phyloP scores from a whole-genome alignment of 1,140 invertebrate genomes.

The Gyrodactylus salaris region DNA sequence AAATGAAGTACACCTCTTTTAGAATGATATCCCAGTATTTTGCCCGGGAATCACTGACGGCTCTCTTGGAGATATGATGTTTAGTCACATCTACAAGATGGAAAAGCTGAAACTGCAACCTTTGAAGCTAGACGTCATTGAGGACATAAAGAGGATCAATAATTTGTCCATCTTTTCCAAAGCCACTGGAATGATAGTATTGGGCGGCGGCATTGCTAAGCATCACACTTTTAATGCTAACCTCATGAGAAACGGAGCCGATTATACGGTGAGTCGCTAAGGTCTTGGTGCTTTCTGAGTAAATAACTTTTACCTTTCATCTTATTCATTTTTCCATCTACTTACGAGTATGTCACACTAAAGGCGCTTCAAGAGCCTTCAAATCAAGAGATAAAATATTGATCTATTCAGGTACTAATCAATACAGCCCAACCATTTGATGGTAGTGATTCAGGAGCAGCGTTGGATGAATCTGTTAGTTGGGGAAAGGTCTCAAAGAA shows the following conservation, averaged over 20 bases:
- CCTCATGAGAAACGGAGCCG: slow-evolving; percentile 49
- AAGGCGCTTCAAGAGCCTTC: no score
- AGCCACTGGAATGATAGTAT: slow-evolving; percentile 73
- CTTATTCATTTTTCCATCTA: no score
- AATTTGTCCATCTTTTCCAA: slow-evolving; percentile 65
- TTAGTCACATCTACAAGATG: slow-evolving; percentile 45
- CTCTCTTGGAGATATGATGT: slow-evolving; percentile 65
- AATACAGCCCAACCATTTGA: slow-evolving; percentile 94
- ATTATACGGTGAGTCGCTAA: no score
- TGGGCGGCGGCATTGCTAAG: slow-evolving; percentile 84
- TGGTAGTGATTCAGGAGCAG: slow-evolving; percentile 80
- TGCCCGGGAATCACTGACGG: slow-evolving; percentile 92
- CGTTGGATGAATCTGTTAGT: slow-evolving; percentile 82
- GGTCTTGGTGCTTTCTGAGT: no score
- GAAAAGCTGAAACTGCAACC: slow-evolving; percentile 41
- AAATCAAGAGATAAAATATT: no score
- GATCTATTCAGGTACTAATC: slow-evolving; percentile 59
- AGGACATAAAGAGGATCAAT: slow-evolving; percentile 58
- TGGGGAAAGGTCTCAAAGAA: slow-evolving; percentile 57
- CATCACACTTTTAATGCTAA: slow-evolving; percentile 57
- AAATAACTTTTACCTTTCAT: no score
- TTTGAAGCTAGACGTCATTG: slow-evolving; percentile 38
- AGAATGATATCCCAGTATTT: slow-evolving; percentile 91
- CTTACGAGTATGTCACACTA: no score
- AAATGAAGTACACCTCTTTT: slow-evolving; percentile 13